Evolutionary conservation across 23 tunicate genomes (phyloP).

Genomic region (Halocynthia roretzi): DNA sequence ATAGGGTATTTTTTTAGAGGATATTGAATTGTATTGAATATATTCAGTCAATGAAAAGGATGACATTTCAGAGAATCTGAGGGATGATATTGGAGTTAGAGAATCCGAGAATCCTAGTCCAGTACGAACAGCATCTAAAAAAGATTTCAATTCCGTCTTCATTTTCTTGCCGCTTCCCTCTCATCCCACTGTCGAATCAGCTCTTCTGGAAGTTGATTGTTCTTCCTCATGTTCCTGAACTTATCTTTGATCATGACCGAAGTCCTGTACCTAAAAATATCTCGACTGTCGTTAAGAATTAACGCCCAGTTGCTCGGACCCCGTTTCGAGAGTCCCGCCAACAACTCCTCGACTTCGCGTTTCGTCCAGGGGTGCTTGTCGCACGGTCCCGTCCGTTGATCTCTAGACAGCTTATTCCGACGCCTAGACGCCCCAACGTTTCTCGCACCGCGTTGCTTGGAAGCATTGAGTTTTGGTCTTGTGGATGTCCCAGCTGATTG

Average conservation of each 20-base stretch:
- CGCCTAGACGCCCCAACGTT: too few species aligned
- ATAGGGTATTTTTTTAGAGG: too few species aligned
- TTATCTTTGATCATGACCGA: slow-evolving; percentile 74
- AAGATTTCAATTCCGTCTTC: too few species aligned
- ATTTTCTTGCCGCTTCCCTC: slow-evolving; percentile 1
- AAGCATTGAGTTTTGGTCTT: too few species aligned
- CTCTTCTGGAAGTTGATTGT: slow-evolving; percentile 21
- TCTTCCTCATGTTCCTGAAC: slow-evolving; percentile 29
- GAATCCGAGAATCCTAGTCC: too few species aligned
- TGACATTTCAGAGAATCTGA: too few species aligned
- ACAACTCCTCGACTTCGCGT: slow-evolving; percentile 38
- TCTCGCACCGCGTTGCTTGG: too few species aligned
- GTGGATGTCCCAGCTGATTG: too few species aligned
- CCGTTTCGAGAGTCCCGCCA: slow-evolving; percentile 29
- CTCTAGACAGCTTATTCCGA: not conserved
- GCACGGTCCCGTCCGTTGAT: not conserved
- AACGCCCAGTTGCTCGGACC: slow-evolving; percentile 69
- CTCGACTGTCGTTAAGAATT: slow-evolving; percentile 42
- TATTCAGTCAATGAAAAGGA: too few species aligned
- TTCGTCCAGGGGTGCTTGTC: slow-evolving; percentile 29
- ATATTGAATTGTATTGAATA: too few species aligned
- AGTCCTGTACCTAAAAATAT: slow-evolving; percentile 40
- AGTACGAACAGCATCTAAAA: too few species aligned
- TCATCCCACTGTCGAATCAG: not conserved
- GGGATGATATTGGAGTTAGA: too few species aligned